phyloP scores from a whole-genome alignment of 53 echinoderm and acorn worm species.

The Paelopatides confundens region DNA sequence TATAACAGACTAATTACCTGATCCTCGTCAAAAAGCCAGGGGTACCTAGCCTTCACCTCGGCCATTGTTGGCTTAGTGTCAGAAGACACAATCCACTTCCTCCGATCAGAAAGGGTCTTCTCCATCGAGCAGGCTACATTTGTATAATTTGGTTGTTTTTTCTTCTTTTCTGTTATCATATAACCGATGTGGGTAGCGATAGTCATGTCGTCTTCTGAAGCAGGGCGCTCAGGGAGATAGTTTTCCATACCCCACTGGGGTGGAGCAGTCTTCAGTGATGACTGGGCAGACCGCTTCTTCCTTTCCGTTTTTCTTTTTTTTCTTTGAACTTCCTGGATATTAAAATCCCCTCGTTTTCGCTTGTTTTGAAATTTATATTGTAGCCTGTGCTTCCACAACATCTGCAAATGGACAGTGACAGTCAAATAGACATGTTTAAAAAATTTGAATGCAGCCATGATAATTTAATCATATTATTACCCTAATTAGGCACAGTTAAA shows the following conservation, averaged over 20 bases:
- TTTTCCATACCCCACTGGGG: neutral
- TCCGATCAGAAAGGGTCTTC: neutral
- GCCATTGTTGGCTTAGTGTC: too few species aligned
- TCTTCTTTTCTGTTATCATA: neutral
- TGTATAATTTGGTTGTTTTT: neutral
- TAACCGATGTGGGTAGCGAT: neutral
- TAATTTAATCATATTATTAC: too few species aligned
- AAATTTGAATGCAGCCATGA: too few species aligned
- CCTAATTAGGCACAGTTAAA: too few species aligned
- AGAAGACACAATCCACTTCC: neutral
- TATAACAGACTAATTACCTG: too few species aligned
- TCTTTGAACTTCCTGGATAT: conserved; percentile 6
- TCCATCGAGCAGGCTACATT: neutral
- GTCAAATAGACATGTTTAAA: too few species aligned
- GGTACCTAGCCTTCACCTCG: too few species aligned
- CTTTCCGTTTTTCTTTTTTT: too few species aligned
- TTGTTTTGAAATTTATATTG: conserved; percentile 49
- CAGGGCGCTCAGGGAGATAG: neutral
- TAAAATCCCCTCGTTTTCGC: neutral
- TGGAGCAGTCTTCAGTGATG: neutral
- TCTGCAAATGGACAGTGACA: too few species aligned
- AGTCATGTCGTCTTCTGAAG: neutral
- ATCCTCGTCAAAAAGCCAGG: too few species aligned
- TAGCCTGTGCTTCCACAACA: conserved; percentile 42
- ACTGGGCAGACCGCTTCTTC: too few species aligned